phyloP scores from a whole-genome alignment of 2,888 invertebrate species.

The Sminthurides aquaticus region DNA sequence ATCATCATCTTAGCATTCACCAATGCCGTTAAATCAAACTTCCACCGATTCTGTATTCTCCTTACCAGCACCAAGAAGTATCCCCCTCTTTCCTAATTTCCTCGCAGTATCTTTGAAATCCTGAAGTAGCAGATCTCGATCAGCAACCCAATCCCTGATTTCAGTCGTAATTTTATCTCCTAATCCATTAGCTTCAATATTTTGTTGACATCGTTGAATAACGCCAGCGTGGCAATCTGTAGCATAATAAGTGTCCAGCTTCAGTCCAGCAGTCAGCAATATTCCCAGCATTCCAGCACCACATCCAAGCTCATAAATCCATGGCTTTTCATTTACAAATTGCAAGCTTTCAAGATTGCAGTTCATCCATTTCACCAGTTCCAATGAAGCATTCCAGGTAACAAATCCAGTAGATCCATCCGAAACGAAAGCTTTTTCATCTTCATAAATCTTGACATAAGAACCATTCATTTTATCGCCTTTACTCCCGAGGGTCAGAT shows the following conservation, averaged over 20 bases:
- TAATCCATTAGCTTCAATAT: constrained; percentile 11
- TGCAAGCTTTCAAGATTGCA: not conserved
- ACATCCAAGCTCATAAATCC: constrained; percentile 19
- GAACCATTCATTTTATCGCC: too few species aligned
- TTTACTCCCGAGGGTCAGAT: too few species aligned
- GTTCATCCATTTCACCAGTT: constrained; percentile 17
- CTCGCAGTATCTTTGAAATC: constrained; percentile 4
- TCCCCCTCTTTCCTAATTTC: constrained; percentile 1
- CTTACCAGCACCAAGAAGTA: constrained; percentile 20
- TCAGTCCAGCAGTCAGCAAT: constrained; percentile 3
- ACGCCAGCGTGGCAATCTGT: constrained; percentile 20
- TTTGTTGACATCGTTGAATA: constrained; percentile 6
- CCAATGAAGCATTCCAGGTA: constrained; percentile 19
- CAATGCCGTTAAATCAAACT: not conserved
- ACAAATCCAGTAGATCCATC: constrained; percentile 20
- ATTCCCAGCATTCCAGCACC: constrained; percentile 18
- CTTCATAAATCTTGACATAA: constrained; percentile 23
- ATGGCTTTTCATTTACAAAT: not conserved
- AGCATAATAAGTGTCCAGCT: not conserved
- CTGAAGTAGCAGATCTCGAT: constrained; percentile 7
- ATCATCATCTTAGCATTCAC: not conserved
- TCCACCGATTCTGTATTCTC: not conserved
- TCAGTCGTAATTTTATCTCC: not conserved
- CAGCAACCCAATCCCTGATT: constrained; percentile 13
- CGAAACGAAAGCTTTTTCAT: constrained; percentile 17